These are phyloP conservation scores for Labrus mixtus DNA, from an alignment of 2,113 vertebrate species.

Conservation along the genomic window DNA sequence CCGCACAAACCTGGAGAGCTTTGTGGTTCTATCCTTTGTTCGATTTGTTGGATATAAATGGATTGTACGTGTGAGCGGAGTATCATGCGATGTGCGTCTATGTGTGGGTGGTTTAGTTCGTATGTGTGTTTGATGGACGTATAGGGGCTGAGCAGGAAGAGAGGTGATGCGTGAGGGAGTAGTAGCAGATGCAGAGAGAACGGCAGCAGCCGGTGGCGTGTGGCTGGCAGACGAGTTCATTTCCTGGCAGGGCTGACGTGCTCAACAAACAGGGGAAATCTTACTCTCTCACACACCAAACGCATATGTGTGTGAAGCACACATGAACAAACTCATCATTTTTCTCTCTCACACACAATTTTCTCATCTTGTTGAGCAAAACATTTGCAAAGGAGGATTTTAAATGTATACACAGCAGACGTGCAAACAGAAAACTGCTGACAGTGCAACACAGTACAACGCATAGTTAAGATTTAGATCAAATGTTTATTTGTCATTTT, in stretches of 20 bases:
- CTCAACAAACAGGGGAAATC: constrained; percentile 40
- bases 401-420: neutral
- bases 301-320: neutral
- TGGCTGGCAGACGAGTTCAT: constrained; percentile 53
- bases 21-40: constrained; percentile 6
- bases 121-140: constrained; percentile 3
- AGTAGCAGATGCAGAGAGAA: constrained; percentile 3
- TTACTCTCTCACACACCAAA: neutral
- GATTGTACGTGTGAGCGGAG: constrained; percentile 1
- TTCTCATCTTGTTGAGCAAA: constrained; percentile 34
- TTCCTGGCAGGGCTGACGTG: constrained; percentile 50
- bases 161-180: constrained; percentile 17
- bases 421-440: neutral
- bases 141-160: neutral
- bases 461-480: no score
- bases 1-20: constrained; percentile 1
- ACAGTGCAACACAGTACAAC: neutral
- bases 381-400: neutral
- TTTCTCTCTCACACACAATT: constrained; percentile 27
- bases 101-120: neutral
- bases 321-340: constrained; percentile 4
- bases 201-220: constrained; percentile 42
- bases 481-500: no score
- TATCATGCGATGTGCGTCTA: constrained; percentile 3
- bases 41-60: constrained; percentile 21